These are phyloP conservation scores for Eristalis tenax DNA, from an alignment of 2,888 invertebrate genomes.

Conservation along the genomic window DNA sequence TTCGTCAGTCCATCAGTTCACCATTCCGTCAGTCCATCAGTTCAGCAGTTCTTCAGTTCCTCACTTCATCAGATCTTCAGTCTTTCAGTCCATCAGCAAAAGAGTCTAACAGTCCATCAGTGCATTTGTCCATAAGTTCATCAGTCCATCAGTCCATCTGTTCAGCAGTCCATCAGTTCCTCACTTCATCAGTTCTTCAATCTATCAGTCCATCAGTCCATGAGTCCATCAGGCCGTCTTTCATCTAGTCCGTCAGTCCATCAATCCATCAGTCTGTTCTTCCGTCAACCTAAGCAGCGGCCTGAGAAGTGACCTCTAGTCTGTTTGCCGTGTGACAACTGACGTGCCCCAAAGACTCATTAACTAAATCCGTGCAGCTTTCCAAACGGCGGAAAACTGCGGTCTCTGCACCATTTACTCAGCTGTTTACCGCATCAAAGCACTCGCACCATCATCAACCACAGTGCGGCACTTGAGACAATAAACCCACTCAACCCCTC, in stretches of 20 bases:
- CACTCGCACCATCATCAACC: neutral
- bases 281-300: neutral
- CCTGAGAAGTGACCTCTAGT: no score
- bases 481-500: conserved; percentile 10
- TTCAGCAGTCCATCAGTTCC: neutral
- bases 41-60: neutral
- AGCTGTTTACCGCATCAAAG: neutral
- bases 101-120: neutral
- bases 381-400: neutral
- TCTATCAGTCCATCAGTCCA: neutral
- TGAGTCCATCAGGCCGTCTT: neutral
- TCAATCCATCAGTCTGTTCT: neutral
- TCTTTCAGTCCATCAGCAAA: neutral
- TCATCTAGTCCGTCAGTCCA: neutral
- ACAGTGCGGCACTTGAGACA: conserved; percentile 6
- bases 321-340: no score
- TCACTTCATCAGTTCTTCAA: neutral
- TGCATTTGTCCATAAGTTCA: neutral
- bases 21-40: neutral
- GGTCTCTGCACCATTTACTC: neutral
- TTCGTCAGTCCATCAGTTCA: neutral
- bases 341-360: neutral
- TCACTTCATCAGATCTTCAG: neutral
- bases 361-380: neutral
- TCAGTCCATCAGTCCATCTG: neutral